Base-by-base conservation (phyloP, 2,888 invertebrate species). In the Fragum sueziense region DNA sequence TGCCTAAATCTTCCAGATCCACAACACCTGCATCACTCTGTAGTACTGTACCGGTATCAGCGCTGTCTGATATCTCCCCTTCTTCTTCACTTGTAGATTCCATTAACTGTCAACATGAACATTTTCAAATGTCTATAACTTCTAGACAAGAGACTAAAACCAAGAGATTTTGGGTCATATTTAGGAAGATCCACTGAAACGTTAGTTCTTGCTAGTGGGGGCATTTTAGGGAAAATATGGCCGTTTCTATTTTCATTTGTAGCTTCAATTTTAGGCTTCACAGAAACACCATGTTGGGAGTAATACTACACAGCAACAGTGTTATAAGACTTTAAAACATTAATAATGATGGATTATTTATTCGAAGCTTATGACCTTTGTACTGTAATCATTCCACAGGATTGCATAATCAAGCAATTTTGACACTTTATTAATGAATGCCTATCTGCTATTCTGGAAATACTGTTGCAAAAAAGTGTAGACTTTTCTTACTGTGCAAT, bases 1-100 rank as follows among this genome's bases (percentile, higher is more conserved):
- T 90, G 11, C 93, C 93, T 7, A 95, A 88, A 86, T 94, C 94
- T 88, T 94, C 94, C 54, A 94, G 85, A 89, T 94, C 94, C 25
- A 94, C 91, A 4, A 94, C 73, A 22, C 86, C 89, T 47, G 80
- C 70, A 31, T 74, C 75, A 27, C 61, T 78, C 74, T 86, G 82
- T 29, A 74, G 70, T 1, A 82, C 80, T 3, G 76, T 74, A 14
- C 75, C 85, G 20, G 81, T 70, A 0, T 73, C 85, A 34, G 76
- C 83, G 3, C 74, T 82, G 0, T 76, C 76, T 2, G 81, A 77
- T 1, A 77, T 85, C 9, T 85, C 88, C 25, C 84, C 82, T 41
- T 90, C 87, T 37, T 88, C 88, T 33, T 89, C 90, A 69, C 85
- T 89, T n/a, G 84, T 82, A 9, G 87, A 88, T 76, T 89, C 89